A percentile compares a stretch with the other conserved stretches of the same genome.
Evolutionary conservation across 2,888 invertebrate genomes (phyloP).

Genomic region (Eulithis testata): DNA sequence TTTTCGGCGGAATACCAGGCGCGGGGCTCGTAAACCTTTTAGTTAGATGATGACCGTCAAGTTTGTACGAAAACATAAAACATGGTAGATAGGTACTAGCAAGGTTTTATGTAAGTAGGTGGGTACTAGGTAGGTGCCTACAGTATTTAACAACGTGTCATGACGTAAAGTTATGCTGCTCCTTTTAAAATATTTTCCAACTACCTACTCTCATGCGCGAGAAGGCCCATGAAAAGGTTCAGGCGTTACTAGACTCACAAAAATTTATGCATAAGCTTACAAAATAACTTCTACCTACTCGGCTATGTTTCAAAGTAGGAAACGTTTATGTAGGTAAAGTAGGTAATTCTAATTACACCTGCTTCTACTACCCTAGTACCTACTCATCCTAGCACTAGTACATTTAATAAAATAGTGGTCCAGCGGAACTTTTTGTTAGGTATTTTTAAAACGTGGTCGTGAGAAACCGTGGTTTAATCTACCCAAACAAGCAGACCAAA

Average conservation of each 20-base stretch:
- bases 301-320: too few species aligned
- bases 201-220: slow-evolving; percentile 1
- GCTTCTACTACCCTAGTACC: too few species aligned
- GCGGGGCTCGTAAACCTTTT: not conserved
- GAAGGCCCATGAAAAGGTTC: slow-evolving; percentile 4
- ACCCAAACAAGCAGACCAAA: too few species aligned
- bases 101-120: not conserved
- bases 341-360: too few species aligned
- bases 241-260: slow-evolving; percentile 14
- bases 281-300: too few species aligned
- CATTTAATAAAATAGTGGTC: too few species aligned
- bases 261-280: too few species aligned
- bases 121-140: not conserved
- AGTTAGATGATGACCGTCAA: not conserved
- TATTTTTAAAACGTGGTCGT: too few species aligned
- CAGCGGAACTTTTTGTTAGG: too few species aligned
- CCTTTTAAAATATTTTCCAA: not conserved
- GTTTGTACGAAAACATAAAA: slow-evolving; percentile 1
- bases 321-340: too few species aligned
- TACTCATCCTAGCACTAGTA: too few species aligned
- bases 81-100: not conserved
- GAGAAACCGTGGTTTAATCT: too few species aligned
- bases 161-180: slow-evolving; percentile 2
- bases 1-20: not conserved
- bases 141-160: slow-evolving; percentile 1